These are phyloP conservation scores for Lepilemur ruficaudatus DNA, from an alignment of 2,797 vertebrate genomes.

Conservation along the genomic window DNA sequence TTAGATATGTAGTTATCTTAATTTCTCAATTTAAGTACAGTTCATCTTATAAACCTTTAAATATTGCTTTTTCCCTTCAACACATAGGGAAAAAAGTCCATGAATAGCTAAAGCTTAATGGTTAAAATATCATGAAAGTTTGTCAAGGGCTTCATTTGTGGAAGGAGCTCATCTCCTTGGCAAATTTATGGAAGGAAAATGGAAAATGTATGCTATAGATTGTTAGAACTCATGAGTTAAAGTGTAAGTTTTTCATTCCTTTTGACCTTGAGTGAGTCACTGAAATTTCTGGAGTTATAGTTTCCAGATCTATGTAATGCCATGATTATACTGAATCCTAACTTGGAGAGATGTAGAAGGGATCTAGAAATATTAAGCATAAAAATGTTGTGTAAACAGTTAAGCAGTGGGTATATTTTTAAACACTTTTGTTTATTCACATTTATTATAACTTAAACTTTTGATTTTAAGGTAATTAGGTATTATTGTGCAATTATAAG, in stretches of 20 bases:
- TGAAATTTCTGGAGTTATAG: not conserved
- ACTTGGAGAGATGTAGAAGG: not conserved
- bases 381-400: not conserved
- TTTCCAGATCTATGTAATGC: not conserved
- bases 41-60: not conserved
- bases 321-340: not conserved
- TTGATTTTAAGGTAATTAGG: not conserved
- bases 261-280: not conserved
- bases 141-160: not conserved
- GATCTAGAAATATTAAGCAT: not conserved
- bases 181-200: not conserved
- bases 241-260: not conserved
- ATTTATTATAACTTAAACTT: not conserved
- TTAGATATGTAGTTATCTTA: not conserved
- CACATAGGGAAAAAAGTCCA: not conserved
- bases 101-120: not conserved
- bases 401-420: not conserved
- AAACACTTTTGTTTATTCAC: not conserved
- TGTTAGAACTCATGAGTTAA: not conserved
- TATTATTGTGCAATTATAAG: not conserved
- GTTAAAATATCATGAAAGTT: not conserved
- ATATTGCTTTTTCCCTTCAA: not conserved
- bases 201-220: accelerated
- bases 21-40: not conserved
- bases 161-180: not conserved